phyloP scores from a whole-genome alignment of 2,888 invertebrate species.

The Drepanosiphum platanoidis region DNA sequence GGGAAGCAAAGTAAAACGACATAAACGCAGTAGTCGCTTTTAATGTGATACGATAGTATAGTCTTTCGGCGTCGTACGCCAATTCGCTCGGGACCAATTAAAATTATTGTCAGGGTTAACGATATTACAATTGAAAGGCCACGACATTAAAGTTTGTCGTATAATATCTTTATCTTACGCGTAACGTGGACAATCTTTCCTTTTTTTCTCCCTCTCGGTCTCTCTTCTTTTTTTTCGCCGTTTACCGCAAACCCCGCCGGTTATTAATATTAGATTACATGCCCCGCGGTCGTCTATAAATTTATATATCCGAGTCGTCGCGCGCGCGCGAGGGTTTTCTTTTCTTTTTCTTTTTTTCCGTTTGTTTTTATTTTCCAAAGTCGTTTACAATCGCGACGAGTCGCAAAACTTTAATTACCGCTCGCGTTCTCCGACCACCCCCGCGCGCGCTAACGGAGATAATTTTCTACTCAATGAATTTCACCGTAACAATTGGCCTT shows the following conservation, averaged over 20 bases:
- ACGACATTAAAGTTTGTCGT: not conserved
- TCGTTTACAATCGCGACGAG: not conserved
- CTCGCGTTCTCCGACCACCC: not conserved
- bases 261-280: constrained; percentile 1
- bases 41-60: constrained; percentile 11
- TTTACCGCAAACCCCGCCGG: not conserved
- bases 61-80: not conserved
- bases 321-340: no score
- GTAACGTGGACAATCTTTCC: not conserved
- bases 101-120: not conserved
- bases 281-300: not conserved
- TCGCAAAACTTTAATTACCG: not conserved
- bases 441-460: not conserved
- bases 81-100: not conserved
- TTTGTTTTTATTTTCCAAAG: not conserved
- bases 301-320: not conserved
- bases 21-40: not conserved
- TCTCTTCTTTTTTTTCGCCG: not conserved
- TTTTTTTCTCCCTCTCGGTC: no score
- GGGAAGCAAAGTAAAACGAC: not conserved
- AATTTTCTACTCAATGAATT: not conserved
- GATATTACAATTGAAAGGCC: constrained; percentile 21
- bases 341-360: no score
- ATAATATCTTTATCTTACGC: not conserved
- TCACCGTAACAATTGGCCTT: no score